Conservation (phyloP, 2,888 invertebrate species). For the Cerceris rybyensis region DNA sequence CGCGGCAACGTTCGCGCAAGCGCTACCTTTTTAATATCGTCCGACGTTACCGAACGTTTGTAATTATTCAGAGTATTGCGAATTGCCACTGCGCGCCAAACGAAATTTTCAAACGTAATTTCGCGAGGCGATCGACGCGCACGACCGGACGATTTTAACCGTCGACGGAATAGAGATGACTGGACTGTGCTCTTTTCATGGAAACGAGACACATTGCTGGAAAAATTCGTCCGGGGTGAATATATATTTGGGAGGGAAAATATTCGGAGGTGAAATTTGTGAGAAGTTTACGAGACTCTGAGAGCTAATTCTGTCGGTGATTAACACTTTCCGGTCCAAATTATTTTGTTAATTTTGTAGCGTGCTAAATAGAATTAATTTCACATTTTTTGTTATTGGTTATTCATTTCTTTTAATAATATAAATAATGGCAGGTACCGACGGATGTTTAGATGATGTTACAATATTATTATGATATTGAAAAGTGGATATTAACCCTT, state of each 20-base stretch:
- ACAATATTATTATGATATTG: too few species aligned
- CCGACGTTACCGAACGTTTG: slow-evolving; percentile 29
- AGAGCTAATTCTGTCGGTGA: too few species aligned
- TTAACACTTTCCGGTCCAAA: too few species aligned
- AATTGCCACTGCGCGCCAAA: slow-evolving; percentile 29
- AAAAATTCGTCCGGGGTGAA: background rate
- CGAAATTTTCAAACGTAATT: slow-evolving; percentile 32
- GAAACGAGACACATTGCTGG: background rate
- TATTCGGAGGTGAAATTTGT: too few species aligned
- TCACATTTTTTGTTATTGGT: too few species aligned
- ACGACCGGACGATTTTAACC: background rate
- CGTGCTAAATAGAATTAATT: too few species aligned
- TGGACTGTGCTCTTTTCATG: background rate
- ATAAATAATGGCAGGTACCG: too few species aligned
- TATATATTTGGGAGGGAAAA: background rate
- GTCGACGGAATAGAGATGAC: background rate
- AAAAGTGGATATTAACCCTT: too few species aligned
- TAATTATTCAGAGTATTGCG: slow-evolving; percentile 48
- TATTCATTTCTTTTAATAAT: too few species aligned
- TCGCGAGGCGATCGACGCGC: slow-evolving; percentile 4
- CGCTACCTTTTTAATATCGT: slow-evolving; percentile 41
- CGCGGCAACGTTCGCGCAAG: background rate
- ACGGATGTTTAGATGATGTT: too few species aligned
- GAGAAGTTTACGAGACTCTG: too few species aligned
- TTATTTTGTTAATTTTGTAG: too few species aligned